Evolutionary conservation across 2,888 invertebrate genomes (phyloP), one percentile per base, ranked within the genome.

Genomic region (Phoenoteleia sp.): DNA sequence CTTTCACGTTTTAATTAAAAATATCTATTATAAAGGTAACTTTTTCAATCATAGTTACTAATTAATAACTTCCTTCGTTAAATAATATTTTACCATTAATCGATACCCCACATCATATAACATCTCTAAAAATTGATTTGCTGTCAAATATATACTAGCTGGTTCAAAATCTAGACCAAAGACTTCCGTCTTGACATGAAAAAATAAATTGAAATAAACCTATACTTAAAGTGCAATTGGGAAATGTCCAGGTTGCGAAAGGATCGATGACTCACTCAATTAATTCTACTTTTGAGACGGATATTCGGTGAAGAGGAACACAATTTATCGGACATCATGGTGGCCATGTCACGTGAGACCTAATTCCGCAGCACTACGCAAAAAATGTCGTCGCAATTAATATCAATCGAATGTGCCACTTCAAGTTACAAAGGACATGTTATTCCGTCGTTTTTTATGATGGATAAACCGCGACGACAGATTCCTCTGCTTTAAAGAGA

Each of bases 231-330:
- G 19, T 49, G 6, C 6, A 39, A 29, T 21, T n/a, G 21, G 29
- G 9, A 45, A 29, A 27, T 45, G 27, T 27, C 25, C 17, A 45
- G 13, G 27, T 17, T 49, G n/a, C 25, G 13, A 17, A 58, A 58
- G 21, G 27, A 54, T 42, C 62, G 74, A 66, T 15, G 66, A 49
- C 11, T 56, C 33, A 15, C 56, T 77, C 67, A n/a, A 67, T 66
- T 76, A 76, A 56, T 77, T 77, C 49, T 47, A 77, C 66, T 77
- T 77, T 47, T 17, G 67, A 77, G 60, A 39, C 33, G 47, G 56
- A 77, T 58, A 49, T 49, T 47, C 27, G 36, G 13, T 7, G 49
- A 60, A 67, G 76, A 58, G 67, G 56, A 54, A 64, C 64, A 75
- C 64, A 58, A 77, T 77, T 67, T 67, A 77, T 77, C 49, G 67